Conservation (phyloP, 2,113 vertebrate species). For the Helogale parvula region DNA sequence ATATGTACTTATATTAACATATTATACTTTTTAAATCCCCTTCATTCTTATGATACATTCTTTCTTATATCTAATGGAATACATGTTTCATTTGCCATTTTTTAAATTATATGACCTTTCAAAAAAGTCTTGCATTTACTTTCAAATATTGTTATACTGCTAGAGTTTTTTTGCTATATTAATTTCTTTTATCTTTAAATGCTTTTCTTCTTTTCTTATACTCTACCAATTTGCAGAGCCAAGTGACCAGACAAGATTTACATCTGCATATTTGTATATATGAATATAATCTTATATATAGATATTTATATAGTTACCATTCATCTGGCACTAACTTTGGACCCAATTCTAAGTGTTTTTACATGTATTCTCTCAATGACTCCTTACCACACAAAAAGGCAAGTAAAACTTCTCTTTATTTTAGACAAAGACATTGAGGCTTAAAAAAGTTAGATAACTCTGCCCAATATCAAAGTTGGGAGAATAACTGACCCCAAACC, state of each 20-base stretch:
- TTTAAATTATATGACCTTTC: background rate
- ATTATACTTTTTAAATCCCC: background rate
- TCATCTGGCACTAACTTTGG: background rate
- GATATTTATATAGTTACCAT: background rate
- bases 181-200: slow-evolving; percentile 30
- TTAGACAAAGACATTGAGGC: background rate
- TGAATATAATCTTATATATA: background rate
- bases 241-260: background rate
- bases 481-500: background rate
- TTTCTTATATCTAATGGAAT: background rate
- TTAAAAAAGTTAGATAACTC: background rate
- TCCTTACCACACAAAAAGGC: background rate
- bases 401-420: background rate
- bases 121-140: slow-evolving; percentile 20
- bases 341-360: background rate
- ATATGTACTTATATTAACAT: background rate
- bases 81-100: background rate
- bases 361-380: background rate
- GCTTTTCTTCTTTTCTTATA: background rate
- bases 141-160: background rate
- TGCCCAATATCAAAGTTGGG: background rate
- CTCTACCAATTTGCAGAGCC: slow-evolving; percentile 17
- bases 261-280: background rate
- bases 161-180: background rate
- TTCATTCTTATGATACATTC: background rate